Conservation (phyloP, 1,140 invertebrate species). For the Zaprionus ornatus region DNA sequence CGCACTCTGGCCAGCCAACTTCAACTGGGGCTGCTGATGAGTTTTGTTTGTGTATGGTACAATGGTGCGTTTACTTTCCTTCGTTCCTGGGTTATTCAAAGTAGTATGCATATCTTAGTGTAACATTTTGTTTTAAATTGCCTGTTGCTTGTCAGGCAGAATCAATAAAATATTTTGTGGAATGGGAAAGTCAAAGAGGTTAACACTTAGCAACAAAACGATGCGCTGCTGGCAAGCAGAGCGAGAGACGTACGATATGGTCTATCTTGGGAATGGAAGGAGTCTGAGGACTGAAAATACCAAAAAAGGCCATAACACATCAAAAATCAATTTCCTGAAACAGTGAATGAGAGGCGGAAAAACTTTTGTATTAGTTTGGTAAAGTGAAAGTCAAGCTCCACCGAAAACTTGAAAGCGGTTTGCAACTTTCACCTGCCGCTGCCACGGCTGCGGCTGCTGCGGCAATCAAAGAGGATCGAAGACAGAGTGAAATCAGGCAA, state of each 20-base stretch:
- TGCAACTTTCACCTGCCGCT: conserved; percentile 68
- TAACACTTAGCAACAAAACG: conserved; percentile 56
- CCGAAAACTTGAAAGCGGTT: conserved; percentile 51
- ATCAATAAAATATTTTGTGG: conserved; percentile 60
- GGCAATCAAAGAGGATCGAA: conserved; percentile 57
- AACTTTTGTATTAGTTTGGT: conserved; percentile 62
- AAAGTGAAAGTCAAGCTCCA: conserved; percentile 69
- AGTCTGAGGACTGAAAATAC: conserved; percentile 21
- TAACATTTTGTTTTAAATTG: not conserved
- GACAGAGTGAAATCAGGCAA: conserved; percentile 58
- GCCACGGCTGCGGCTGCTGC: conserved; percentile 32
- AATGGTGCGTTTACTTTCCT: not conserved
- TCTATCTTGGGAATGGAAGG: conserved; percentile 8
- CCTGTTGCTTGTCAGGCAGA: conserved; percentile 57
- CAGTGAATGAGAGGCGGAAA: conserved; percentile 65
- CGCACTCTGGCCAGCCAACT: conserved; percentile 18
- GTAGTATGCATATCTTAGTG: not conserved
- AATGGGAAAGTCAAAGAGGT: conserved; percentile 63
- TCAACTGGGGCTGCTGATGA: not conserved
- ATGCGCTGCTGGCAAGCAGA: not conserved
- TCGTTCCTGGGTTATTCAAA: not conserved
- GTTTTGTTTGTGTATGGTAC: not conserved
- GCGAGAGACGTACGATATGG: not conserved
- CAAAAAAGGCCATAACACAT: conserved; percentile 37
- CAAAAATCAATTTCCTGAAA: conserved; percentile 76